phyloP scores from a whole-genome alignment of 2,797 vertebrate species.

The Salarias fasciatus region DNA sequence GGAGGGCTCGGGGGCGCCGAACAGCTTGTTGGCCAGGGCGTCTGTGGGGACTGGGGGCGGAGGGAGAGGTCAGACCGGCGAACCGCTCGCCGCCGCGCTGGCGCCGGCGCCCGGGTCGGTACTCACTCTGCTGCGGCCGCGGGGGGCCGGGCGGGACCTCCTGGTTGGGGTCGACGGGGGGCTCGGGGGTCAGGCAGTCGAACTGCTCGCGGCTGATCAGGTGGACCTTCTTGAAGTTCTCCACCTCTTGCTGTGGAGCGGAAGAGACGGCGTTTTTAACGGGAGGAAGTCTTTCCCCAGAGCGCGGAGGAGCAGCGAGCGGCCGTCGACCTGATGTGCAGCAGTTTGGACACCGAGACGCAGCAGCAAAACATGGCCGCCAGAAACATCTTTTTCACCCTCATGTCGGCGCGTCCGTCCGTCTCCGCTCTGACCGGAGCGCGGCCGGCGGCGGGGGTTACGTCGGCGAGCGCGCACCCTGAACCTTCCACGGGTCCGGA shows the following conservation, averaged over 20 bases:
- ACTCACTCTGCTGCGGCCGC: slow-evolving; percentile 92
- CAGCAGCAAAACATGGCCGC: slow-evolving; percentile 71
- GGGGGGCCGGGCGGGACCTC: slow-evolving; percentile 97
- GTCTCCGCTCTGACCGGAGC: slow-evolving; percentile 2
- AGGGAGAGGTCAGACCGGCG: too few species aligned
- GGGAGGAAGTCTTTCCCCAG: not conserved
- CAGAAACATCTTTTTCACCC: slow-evolving; percentile 53
- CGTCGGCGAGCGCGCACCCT: slow-evolving; percentile 18
- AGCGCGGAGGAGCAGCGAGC: not conserved
- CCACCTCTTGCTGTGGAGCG: slow-evolving; percentile 93
- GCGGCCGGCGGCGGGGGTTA: not conserved
- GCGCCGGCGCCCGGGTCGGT: too few species aligned
- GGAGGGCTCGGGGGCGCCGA: slow-evolving; percentile 94
- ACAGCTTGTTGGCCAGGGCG: slow-evolving; percentile 96
- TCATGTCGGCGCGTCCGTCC: slow-evolving; percentile 37
- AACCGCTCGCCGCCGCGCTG: too few species aligned
- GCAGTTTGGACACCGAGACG: slow-evolving; percentile 57
- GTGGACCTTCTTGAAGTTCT: slow-evolving; percentile 99
- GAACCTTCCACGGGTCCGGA: slow-evolving; percentile 37
- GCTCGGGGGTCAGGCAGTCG: slow-evolving; percentile 96
- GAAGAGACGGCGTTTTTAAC: not conserved
- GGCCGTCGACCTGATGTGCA: slow-evolving; percentile 67
- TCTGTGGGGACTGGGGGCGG: slow-evolving; percentile 91
- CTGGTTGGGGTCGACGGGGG: slow-evolving; percentile 96
- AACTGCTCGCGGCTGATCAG: slow-evolving; percentile 98